Percentiles rank a stretch among this genome's conserved stretches.
Evolutionary conservation across 1,140 invertebrate genomes (phyloP).

Genomic region (Nixonia krombeini): DNA sequence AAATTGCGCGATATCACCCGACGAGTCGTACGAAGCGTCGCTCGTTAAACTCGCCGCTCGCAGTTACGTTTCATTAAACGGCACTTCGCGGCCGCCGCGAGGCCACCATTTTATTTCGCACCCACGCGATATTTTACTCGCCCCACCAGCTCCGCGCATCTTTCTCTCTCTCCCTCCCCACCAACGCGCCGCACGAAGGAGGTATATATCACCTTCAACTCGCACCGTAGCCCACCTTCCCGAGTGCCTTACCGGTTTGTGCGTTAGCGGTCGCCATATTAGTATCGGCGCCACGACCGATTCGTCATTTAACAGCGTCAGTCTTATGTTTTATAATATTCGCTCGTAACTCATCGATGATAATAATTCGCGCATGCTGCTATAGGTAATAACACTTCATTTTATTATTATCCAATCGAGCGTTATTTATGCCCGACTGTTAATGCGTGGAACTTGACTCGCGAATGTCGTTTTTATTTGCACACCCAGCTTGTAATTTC

Average conservation of each 20-base stretch:
- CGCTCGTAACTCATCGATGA: slow-evolving; percentile 29
- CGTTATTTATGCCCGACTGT: no score
- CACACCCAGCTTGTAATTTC: no score
- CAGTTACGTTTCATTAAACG: slow-evolving; percentile 53
- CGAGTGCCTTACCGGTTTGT: slow-evolving; percentile 40
- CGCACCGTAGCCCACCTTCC: slow-evolving; percentile 45
- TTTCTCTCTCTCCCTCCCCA: slow-evolving; percentile 39
- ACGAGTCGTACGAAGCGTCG: no score
- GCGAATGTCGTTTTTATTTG: no score
- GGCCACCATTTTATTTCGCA: slow-evolving; percentile 67
- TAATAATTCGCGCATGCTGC: slow-evolving; percentile 35
- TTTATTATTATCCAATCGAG: no score
- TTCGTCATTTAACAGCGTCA: slow-evolving; percentile 40
- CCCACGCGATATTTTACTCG: slow-evolving; percentile 64
- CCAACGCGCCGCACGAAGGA: slow-evolving; percentile 34
- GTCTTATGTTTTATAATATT: slow-evolving; percentile 34
- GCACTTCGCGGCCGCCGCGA: slow-evolving; percentile 35
- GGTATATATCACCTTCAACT: slow-evolving; percentile 65
- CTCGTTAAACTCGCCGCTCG: slow-evolving; percentile 34
- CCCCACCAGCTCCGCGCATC: slow-evolving; percentile 40
- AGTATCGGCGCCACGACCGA: slow-evolving; percentile 40
- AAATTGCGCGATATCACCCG: no score
- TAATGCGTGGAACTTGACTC: no score
- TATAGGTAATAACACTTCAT: slow-evolving; percentile 42
- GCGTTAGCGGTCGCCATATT: slow-evolving; percentile 51